Base-by-base conservation (phyloP, 2,888 invertebrate genomes). In the Caenorhabditis imperialis region DNA sequence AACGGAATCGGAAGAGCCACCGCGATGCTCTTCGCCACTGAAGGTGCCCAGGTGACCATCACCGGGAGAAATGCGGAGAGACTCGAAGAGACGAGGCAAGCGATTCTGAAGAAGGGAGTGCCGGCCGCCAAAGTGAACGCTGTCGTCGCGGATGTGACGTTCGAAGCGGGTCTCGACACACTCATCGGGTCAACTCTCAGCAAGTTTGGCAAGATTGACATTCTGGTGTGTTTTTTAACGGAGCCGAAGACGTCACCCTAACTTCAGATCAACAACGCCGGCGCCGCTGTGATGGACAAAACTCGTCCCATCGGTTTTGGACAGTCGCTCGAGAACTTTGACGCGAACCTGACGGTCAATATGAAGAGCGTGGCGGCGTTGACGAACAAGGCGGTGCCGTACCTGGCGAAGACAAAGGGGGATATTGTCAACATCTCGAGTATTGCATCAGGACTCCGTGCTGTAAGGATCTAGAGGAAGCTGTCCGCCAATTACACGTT, bases 401-500 rank as follows among this genome's bases (percentile, higher is more conserved):
- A 77, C 40, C 33, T 77, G 44, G 57, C 61, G 8, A 53, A 69
- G 18, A 57, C 73, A 1, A 61, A 69, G 16, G 77, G 77, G 40
- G 77, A 73, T 35, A 55, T 77, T 7, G 51, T 77, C 10, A 77
- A 72, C 50, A 60, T 73, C 1, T 62, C 62, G 27, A 69, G 69
- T 25, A 73, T 77, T n/a, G 67, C 53, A 10, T 65, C 60, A 3
- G 23, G 38, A 12, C 38, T 38, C 12, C 37, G 55, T 18, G 71
- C 47, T 25, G 67, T 67, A 27, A 57, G 38, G 35, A 20, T 20
- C 16, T 5, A 22, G 12, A 8, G 14, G 44, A 25, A 60, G 30
- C 4, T n/a, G 23, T 2, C 12, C 3, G 7, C 6, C 5, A 8
- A 5, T 12, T 33, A 27, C 12, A 25, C 3, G 10, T 2, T 27